Conservation (phyloP, 2,797 vertebrate species). For the Rhinichthys osculus region DNA sequence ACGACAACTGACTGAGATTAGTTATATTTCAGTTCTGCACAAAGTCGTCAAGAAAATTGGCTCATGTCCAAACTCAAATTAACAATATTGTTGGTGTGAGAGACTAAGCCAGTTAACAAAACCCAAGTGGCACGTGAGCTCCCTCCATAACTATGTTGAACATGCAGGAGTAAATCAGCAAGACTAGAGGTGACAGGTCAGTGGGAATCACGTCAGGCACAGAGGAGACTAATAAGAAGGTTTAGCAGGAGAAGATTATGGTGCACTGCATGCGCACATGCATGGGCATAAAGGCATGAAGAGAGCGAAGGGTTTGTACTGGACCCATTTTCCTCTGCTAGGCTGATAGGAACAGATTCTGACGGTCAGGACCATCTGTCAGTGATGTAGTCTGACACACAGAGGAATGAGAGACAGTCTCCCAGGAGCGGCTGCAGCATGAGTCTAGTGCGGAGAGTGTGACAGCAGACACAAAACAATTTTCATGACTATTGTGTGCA, state of each 20-base stretch:
- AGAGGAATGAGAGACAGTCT: conserved; percentile 73
- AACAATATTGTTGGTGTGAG: not conserved
- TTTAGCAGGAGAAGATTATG: conserved; percentile 71
- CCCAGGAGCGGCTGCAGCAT: conserved; percentile 65
- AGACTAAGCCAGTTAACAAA: conserved; percentile 10
- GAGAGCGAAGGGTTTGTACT: not conserved
- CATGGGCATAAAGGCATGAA: conserved; percentile 17
- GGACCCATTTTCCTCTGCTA: conserved; percentile 42
- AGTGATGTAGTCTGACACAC: conserved; percentile 66
- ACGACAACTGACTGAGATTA: not conserved
- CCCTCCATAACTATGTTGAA: not conserved
- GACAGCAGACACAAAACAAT: not conserved
- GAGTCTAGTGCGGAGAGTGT: conserved; percentile 27
- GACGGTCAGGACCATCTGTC: conserved; percentile 78
- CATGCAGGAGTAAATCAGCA: not conserved
- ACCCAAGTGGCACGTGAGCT: not conserved
- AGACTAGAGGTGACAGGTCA: conserved; percentile 33
- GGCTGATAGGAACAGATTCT: conserved; percentile 68
- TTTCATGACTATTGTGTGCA: not conserved
- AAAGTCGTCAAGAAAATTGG: not conserved
- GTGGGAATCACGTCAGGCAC: conserved; percentile 52
- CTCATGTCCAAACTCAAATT: not conserved
- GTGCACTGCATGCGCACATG: conserved; percentile 53
- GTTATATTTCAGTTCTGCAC: not conserved
- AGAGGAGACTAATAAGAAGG: conserved; percentile 72